A percentile compares a stretch with the other conserved stretches of the same genome.
These are phyloP conservation scores for Mimachlamys varia DNA, from an alignment of 2,888 invertebrate genomes.

Conservation along the genomic window DNA sequence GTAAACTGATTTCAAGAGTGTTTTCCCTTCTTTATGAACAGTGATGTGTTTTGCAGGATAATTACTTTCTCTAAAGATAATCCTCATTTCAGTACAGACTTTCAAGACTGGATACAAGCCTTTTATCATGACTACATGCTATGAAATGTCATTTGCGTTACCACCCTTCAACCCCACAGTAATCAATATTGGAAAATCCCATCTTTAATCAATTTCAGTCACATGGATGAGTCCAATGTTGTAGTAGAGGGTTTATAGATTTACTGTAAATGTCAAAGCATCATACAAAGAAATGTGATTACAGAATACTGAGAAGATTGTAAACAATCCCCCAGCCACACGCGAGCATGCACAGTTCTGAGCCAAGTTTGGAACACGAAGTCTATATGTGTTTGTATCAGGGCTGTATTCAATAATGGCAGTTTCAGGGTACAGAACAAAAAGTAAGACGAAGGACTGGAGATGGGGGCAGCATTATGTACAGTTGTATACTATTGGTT, in stretches of 20 bases:
- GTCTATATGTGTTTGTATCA: neutral
- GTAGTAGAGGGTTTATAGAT: neutral
- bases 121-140: neutral
- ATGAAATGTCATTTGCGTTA: neutral
- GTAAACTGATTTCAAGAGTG: too few species aligned
- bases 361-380: neutral
- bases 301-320: neutral
- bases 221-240: neutral
- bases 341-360: neutral
- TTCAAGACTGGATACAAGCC: neutral
- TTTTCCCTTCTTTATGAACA: neutral
- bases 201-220: neutral
- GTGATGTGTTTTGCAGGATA: neutral
- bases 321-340: neutral
- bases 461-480: too few species aligned
- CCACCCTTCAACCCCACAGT: neutral
- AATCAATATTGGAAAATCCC: neutral
- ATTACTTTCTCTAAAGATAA: neutral
- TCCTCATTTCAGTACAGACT: neutral
- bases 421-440: neutral
- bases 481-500: too few species aligned
- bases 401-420: neutral
- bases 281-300: neutral
- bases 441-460: neutral
- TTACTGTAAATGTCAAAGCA: constrained; percentile 1